Evolutionary conservation across 2,888 invertebrate species (phyloP), one percentile per base, ranked within the genome.

Genomic region (Limnephilus lunatus): DNA sequence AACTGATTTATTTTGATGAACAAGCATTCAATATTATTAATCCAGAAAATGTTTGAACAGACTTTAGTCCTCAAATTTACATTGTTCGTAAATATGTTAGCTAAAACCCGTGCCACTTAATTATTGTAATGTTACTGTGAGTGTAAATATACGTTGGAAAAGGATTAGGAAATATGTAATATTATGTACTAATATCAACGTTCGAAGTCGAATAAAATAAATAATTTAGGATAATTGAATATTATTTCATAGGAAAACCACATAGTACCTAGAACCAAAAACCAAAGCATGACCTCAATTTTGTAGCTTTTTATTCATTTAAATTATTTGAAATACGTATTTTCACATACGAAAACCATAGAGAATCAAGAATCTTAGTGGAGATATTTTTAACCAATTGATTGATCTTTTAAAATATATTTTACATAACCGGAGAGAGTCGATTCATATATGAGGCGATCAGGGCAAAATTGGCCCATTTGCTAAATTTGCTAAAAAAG

Each of bases 261-360:
- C 85, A 81, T 91, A 91, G 91, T 91, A 91, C 81, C 44, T 91
- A 91, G 91, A 35, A 92, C 80, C 44, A 91, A 87, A 93, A 93
- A 93, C 93, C 93, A 93, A 92, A 92, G 90, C 82, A 92, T 92
- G 93, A 93, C 93, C 93, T 93, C 93, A 93, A 92, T 90, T 92
- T 92, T 92, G 89, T 93, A 92, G 91, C 39, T 81, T 86, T 85
- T 35, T 85, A 39, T 85, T 87, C 31, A 68, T 81, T 19, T 32
- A 35, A n/a, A 80, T 68, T 19, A 19, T 53, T n/a, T 68, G 0
- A 68, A 68, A 68, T 68, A 68, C 68, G 68, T 86, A 86, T n/a
- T 35, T 86, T 39, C 1, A 35, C 25, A n/a, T 44, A 82, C 82
- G 32, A 31, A 68, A 68, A 68, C 68, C 9, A 68, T 68, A 9